phyloP scores from a whole-genome alignment of 2,888 invertebrate genomes.

The Blomia tropicalis region DNA sequence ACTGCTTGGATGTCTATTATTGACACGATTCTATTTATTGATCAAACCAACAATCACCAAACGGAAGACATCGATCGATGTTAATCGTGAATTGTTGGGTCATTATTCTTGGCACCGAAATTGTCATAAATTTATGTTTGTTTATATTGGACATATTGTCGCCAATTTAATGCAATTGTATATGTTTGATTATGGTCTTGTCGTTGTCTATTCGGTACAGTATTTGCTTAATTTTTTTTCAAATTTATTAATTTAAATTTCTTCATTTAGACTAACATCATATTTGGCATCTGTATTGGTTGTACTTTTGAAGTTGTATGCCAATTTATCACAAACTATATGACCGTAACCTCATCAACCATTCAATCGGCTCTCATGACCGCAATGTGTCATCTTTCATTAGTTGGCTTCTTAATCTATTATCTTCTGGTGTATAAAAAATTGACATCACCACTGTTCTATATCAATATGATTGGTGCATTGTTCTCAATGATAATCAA shows the following conservation, averaged over 20 bases:
- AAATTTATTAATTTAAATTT: background rate
- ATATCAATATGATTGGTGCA: background rate
- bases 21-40: background rate
- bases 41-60: background rate
- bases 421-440: background rate
- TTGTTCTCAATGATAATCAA: background rate
- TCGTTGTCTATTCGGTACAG: background rate
- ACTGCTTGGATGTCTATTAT: background rate
- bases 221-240: too few relatives aligned
- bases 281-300: background rate
- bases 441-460: background rate
- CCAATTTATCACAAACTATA: background rate
- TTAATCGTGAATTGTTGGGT: background rate
- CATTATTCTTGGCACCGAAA: constrained; percentile 9
- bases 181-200: background rate
- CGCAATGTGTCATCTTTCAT: constrained; percentile 1
- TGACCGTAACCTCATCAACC: constrained; percentile 4
- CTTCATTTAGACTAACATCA: background rate
- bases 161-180: background rate
- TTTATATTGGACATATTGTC: background rate
- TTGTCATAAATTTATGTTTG: background rate
- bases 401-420: background rate
- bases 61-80: background rate
- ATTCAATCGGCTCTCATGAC: background rate
- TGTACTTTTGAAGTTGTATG: background rate